Conservation (phyloP, 2,888 invertebrate genomes). For the Noctua janthe region DNA sequence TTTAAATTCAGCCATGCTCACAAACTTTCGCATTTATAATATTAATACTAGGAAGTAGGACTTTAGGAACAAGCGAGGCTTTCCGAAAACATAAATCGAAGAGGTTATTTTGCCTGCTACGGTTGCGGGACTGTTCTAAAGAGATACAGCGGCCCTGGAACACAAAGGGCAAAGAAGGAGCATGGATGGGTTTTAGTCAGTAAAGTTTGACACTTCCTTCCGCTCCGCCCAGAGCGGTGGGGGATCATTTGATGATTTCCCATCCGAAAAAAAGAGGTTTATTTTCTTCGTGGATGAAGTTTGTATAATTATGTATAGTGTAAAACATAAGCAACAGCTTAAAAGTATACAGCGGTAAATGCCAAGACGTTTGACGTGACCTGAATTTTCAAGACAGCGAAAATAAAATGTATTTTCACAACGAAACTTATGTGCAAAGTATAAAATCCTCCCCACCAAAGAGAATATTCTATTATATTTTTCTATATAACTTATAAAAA, state of each 20-base stretch:
- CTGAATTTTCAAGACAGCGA: slow-evolving; percentile 11
- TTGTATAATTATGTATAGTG: not conserved
- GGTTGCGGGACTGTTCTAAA: too few species aligned
- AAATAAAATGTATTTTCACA: slow-evolving; percentile 16
- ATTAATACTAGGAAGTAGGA: too few species aligned
- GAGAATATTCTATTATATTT: not conserved
- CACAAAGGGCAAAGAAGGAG: too few species aligned
- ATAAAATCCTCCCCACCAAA: slow-evolving; percentile 2
- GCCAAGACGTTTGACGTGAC: slow-evolving; percentile 16
- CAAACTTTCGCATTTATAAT: too few species aligned
- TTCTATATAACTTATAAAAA: not conserved
- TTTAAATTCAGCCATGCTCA: too few species aligned
- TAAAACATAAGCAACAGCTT: slow-evolving; percentile 1
- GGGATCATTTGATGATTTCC: too few species aligned
- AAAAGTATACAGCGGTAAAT: slow-evolving; percentile 1
- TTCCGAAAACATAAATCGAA: not conserved
- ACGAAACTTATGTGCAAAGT: not conserved
- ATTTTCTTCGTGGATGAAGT: not conserved
- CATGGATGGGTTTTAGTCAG: too few species aligned
- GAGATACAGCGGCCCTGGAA: too few species aligned
- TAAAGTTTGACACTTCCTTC: too few species aligned
- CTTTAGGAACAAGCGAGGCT: not conserved
- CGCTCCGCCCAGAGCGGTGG: too few species aligned
- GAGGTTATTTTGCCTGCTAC: not conserved
- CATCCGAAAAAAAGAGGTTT: too few species aligned